Evolutionary conservation across 2,888 invertebrate genomes (phyloP), one percentile per base, ranked within the genome.

Genomic region (Galeruca laticollis): DNA sequence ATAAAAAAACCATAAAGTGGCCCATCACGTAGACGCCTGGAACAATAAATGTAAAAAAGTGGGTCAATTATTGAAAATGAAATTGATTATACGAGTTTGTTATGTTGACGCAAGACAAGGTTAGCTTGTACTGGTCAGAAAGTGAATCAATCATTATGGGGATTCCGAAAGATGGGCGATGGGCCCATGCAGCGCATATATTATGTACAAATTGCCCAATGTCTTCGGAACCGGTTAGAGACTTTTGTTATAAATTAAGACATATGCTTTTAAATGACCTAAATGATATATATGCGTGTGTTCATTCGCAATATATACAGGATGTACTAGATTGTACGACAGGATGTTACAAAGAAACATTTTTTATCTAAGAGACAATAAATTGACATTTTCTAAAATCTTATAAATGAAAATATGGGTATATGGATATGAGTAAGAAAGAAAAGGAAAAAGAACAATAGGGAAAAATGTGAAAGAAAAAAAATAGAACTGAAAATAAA

Each of bases 11-110:
- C 0, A 43, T 18, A 18, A 47, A 47, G 15, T 47, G 15, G 47
- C 2, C 47, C 15, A 47, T 18, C 10, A 26, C 15, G 18, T 18
- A 9, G 26, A 54, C 21, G 54, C 15, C 18, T 10, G 49, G 49
- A 49, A 49, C 49, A 49, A 15, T 47, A 8, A 26, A 9, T n/a
- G n/a, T 2, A 13, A 54, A 49, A n/a, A 49, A 54, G 54, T 54
- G 18, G 54, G 54, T 54, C 54, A 26, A 54, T 54, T 54, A 54
- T 54, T 54, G 54, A 54, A 54, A 54, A 54, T 54, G 31, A 54
- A 54, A 54, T 54, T 54, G n/a, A 54, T 54, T 31, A 54, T 26
- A 26, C 31, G 8, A 54, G 26, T 31, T 54, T 54, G 54, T 26
- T 26, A 26, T 54, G 54, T 54, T 54, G 54, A 26, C 26, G 54